phyloP scores from a whole-genome alignment of 2,113 vertebrate species.

The Siniperca chuatsi region DNA sequence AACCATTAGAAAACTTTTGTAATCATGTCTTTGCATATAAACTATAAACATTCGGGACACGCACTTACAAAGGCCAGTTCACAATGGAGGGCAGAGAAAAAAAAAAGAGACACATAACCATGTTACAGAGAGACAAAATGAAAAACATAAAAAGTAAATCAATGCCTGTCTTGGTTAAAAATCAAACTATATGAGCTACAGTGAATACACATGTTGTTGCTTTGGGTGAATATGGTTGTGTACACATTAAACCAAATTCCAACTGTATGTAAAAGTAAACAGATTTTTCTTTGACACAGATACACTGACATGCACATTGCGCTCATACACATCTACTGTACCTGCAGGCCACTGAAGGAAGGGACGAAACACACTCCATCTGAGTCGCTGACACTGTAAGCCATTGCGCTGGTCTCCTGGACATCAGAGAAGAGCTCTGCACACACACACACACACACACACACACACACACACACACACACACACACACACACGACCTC shows the following conservation, averaged over 20 bases:
- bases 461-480: conserved; percentile 3
- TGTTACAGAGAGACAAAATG: conserved; percentile 45
- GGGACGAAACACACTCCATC: conserved; percentile 97
- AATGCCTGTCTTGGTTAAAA: background rate
- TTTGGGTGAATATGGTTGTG: background rate
- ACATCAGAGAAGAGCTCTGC: conserved; percentile 92
- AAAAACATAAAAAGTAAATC: conserved; percentile 3
- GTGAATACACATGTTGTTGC: background rate
- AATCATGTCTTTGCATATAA: background rate
- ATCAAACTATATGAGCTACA: background rate
- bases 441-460: background rate
- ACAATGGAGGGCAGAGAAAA: conserved; percentile 82
- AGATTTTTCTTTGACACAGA: background rate
- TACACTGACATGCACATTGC: background rate
- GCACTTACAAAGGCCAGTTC: conserved; percentile 87
- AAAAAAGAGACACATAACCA: conserved; percentile 73
- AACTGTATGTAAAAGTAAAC: background rate
- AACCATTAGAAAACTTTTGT: background rate
- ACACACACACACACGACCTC: background rate
- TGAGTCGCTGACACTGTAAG: conserved; percentile 88
- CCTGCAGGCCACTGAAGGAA: conserved; percentile 94
- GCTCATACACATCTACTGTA: conserved; percentile 64
- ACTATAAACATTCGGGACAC: conserved; percentile 19
- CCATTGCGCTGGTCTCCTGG: conserved; percentile 90
- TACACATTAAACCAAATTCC: background rate